Conservation (phyloP, 2,888 invertebrate genomes). For the Macaria notata region DNA sequence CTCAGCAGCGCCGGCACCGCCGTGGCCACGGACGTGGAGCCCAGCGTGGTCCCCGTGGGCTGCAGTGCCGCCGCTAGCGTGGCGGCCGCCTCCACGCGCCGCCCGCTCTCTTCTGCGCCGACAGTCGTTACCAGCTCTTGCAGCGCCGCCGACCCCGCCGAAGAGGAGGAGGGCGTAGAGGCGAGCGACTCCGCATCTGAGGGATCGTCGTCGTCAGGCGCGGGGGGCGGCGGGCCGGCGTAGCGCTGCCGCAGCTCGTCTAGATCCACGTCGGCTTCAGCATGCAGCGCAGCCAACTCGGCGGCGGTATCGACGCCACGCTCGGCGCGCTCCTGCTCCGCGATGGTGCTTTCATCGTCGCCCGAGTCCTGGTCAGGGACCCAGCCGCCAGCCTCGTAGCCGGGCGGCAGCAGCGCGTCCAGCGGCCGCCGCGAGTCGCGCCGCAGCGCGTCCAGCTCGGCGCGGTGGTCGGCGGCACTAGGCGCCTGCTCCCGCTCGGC, state of each 20-base stretch:
- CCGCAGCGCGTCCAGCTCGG: slow-evolving; percentile 92
- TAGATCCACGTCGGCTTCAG: slow-evolving; percentile 90
- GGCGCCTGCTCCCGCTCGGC: slow-evolving; percentile 87
- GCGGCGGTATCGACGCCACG: slow-evolving; percentile 78
- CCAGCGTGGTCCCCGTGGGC: slow-evolving; percentile 98
- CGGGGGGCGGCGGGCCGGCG: slow-evolving; percentile 39
- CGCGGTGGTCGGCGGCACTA: slow-evolving; percentile 79
- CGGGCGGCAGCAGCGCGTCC: slow-evolving; percentile 93
- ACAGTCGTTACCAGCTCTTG: slow-evolving; percentile 41
- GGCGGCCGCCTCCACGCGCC: slow-evolving; percentile 95
- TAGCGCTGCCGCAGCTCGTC: slow-evolving; percentile 92
- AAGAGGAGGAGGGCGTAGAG: slow-evolving; percentile 43
- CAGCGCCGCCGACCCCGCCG: slow-evolving; percentile 34
- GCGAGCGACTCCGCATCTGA: slow-evolving; percentile 34
- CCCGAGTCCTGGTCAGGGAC: slow-evolving; percentile 80
- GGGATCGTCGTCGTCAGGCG: slow-evolving; percentile 28
- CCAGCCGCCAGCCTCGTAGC: slow-evolving; percentile 84
- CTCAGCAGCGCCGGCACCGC: slow-evolving; percentile 96
- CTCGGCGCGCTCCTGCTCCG: slow-evolving; percentile 84
- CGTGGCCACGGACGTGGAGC: slow-evolving; percentile 96
- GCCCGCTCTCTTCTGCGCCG: slow-evolving; percentile 43
- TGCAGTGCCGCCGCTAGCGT: slow-evolving; percentile 97
- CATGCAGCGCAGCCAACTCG: slow-evolving; percentile 90
- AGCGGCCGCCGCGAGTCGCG: slow-evolving; percentile 95
- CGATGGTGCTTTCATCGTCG: slow-evolving; percentile 81